Base-by-base conservation (phyloP, 2,113 vertebrate species). In the Promerops cafer region DNA sequence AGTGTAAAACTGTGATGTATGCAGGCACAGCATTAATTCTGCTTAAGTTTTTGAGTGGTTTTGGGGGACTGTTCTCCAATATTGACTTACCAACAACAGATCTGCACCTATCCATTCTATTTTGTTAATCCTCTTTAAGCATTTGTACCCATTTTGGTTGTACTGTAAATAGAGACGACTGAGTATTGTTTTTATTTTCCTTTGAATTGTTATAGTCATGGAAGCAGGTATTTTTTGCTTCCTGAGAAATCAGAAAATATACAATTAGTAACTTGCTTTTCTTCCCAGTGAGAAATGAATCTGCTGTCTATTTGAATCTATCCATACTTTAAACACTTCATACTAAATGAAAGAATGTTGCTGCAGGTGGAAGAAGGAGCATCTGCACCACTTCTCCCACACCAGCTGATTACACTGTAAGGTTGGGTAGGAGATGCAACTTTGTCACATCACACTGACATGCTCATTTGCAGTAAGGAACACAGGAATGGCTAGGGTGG, bases 61-160 rank as follows among this genome's bases (percentile, higher is more conserved):
- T 6, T 26, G 12, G 3, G 3, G 3, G 18, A 2, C 1, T 1
- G 1, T 75, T 82, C 16, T 68, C 33, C 40, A 33, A 9, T 26
- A 52, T 37, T 64, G 27, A 22, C 15, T 37, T 24, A 8, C 3
- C 3, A 39, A 9, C 9, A 12, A 59, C 18, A 45, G 5, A 10
- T 35, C 12, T 61, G 75, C 24, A 49, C 7, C 12, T 45, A 3
- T 45, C 11, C 5, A 12, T 60, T 5, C 21, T 42, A 2, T 52
- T 61, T 66, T 40, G 6, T 54, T 33, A 60, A 40, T 23, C 7
- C 2, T 65, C 16, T 86, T 69, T 35, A 56, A 83, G 44, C 1
- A 16, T 9, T 13, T 39, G 11, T 35, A 44, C 5, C 6, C 1
- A 6, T 61, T 74, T 81, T 77, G 5, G 16, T 31, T 70, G 11